A percentile compares a stretch with the other conserved stretches of the same genome.
Conservation (phyloP, 1,140 invertebrate genomes). For the Caenorhabditis elegans region DNA sequence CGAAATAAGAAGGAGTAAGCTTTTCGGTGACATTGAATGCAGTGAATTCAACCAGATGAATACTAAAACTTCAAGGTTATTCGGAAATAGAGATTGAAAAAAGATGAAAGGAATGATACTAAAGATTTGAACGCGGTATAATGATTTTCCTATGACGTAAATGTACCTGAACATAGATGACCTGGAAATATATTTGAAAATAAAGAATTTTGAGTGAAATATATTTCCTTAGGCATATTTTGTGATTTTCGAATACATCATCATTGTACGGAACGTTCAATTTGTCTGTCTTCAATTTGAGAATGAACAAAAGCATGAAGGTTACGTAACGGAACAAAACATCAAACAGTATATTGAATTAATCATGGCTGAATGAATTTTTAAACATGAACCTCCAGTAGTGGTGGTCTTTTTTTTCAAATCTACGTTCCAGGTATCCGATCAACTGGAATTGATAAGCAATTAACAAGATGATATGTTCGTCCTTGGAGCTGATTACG, state of each 20-base stretch:
- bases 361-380: background rate
- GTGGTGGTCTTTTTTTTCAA: background rate
- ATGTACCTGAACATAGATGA: no score
- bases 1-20: background rate
- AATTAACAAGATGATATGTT: background rate
- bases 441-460: background rate
- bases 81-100: background rate
- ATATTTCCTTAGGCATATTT: no score
- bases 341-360: background rate
- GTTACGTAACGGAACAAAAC: background rate
- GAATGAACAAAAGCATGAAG: background rate
- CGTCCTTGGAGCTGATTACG: background rate
- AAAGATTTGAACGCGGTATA: background rate
- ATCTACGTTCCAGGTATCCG: background rate
- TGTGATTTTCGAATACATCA: no score
- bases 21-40: background rate
- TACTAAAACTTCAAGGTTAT: slow-evolving; percentile 9
- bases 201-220: no score
- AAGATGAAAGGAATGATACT: no score
- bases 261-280: no score
- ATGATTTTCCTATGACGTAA: background rate
- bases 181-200: background rate
- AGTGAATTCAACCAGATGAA: background rate
- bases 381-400: background rate
- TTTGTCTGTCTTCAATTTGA: no score